These are phyloP conservation scores for Probaryconus sp. DNA, from an alignment of 1,140 invertebrate genomes.

Conservation along the genomic window DNA sequence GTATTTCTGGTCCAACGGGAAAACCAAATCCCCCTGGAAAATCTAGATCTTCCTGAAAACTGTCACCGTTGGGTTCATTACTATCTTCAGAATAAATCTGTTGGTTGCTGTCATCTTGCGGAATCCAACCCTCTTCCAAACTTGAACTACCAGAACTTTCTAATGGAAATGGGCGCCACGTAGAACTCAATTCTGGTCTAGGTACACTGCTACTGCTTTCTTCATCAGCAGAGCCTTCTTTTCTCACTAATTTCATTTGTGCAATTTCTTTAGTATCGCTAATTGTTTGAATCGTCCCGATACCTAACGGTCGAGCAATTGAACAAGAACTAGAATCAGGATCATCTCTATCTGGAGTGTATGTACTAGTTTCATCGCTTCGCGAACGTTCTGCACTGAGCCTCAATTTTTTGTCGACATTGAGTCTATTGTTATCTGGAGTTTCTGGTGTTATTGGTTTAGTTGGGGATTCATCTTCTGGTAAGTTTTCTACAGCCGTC, in stretches of 20 bases:
- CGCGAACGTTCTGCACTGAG: conserved; percentile 74
- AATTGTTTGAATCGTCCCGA: conserved; percentile 81
- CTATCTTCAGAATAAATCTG: conserved; percentile 80
- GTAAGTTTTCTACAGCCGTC: conserved; percentile 70
- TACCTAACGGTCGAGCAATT: conserved; percentile 85
- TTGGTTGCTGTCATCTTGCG: conserved; percentile 83
- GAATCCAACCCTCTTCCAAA: conserved; percentile 88
- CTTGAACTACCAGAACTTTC: conserved; percentile 89
- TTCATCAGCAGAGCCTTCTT: conserved; percentile 71
- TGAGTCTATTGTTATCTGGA: conserved; percentile 62
- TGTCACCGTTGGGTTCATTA: conserved; percentile 81
- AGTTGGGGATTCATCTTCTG: conserved; percentile 70
- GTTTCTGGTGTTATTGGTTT: conserved; percentile 44
- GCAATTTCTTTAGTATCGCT: conserved; percentile 73
- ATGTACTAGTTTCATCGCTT: conserved; percentile 76
- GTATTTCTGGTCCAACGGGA: conserved; percentile 83
- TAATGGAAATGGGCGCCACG: conserved; percentile 88
- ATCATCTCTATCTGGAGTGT: conserved; percentile 80
- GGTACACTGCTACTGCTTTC: conserved; percentile 85
- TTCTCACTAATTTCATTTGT: conserved; percentile 66
- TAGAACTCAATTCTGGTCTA: conserved; percentile 82
- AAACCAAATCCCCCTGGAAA: conserved; percentile 85
- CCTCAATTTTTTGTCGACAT: conserved; percentile 71
- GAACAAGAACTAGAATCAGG: conserved; percentile 88
- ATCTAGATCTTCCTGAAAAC: conserved; percentile 86